Evolutionary conservation across 2,797 vertebrate species (phyloP).

Genomic region (Helarctos malayanus): DNA sequence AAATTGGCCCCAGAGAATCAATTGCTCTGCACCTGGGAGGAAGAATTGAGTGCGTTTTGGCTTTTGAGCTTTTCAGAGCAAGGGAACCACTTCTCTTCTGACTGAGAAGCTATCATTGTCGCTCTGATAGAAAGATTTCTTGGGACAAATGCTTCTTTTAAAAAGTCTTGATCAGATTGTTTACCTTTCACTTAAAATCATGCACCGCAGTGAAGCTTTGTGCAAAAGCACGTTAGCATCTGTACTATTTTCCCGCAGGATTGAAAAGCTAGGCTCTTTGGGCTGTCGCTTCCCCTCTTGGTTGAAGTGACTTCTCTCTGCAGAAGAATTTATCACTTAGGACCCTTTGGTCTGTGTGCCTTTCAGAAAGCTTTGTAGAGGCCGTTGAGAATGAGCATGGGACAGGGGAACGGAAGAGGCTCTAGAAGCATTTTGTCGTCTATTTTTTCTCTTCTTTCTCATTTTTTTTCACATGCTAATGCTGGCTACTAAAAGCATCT

Average conservation of each 20-base stretch:
- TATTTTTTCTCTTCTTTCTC: slow-evolving; percentile 1
- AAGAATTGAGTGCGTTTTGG: slow-evolving; percentile 61
- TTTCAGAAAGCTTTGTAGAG: slow-evolving; percentile 40
- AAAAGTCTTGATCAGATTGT: slow-evolving; percentile 50
- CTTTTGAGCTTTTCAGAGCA: slow-evolving; percentile 67
- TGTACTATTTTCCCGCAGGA: neutral
- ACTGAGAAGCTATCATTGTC: slow-evolving; percentile 44
- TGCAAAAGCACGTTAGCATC: neutral
- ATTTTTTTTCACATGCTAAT: slow-evolving; percentile 36
- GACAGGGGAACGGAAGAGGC: neutral
- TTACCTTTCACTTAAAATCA: slow-evolving; percentile 61
- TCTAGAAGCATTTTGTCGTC: slow-evolving; percentile 5
- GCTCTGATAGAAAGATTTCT: slow-evolving; percentile 52
- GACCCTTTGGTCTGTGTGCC: neutral
- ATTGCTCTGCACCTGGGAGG: slow-evolving; percentile 25
- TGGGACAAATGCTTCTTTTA: slow-evolving; percentile 60
- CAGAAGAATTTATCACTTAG: neutral
- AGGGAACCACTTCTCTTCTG: slow-evolving; percentile 50
- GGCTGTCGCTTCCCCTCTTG: neutral
- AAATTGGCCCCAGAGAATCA: slow-evolving; percentile 50
- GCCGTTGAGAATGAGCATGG: neutral
- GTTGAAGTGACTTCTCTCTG: neutral
- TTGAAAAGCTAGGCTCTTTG: slow-evolving; percentile 17
- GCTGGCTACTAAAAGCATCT: slow-evolving; percentile 7
- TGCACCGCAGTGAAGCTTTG: neutral